Evolutionary conservation across 1,140 invertebrate genomes (phyloP).

Genomic region (Temnothorax longispinosus): DNA sequence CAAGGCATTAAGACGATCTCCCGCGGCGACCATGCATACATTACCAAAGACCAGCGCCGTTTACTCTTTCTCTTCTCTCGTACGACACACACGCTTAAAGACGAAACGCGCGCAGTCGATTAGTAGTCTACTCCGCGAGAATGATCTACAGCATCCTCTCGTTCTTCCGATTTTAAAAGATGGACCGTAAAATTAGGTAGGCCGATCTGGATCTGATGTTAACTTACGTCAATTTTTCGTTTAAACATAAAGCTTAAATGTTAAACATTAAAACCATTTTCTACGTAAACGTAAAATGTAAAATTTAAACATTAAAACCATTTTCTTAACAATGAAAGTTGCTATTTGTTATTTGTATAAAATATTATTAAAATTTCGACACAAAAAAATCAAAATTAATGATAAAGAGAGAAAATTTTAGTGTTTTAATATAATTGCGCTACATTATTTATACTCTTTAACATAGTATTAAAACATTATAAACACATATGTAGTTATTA

Average conservation of each 20-base stretch:
- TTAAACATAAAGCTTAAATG: background rate
- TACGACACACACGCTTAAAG: slow-evolving; percentile 47
- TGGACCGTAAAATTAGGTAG: background rate
- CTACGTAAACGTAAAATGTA: background rate
- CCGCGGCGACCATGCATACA: slow-evolving; percentile 76
- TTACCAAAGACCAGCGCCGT: slow-evolving; percentile 60
- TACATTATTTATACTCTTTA: background rate
- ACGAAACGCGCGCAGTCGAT: slow-evolving; percentile 59
- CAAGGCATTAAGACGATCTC: slow-evolving; percentile 76
- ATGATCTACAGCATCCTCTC: slow-evolving; percentile 62
- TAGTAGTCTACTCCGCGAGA: slow-evolving; percentile 44
- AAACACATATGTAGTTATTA: background rate
- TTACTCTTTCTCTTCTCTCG: slow-evolving; percentile 54
- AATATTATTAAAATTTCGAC: background rate
- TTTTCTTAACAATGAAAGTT: background rate
- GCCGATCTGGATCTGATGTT: slow-evolving; percentile 8
- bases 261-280: background rate
- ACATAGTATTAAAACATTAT: background rate
- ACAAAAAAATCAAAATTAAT: background rate
- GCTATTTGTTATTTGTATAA: background rate
- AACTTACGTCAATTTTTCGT: background rate
- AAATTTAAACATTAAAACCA: background rate
- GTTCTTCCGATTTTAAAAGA: slow-evolving; percentile 20
- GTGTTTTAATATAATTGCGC: background rate
- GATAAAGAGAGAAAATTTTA: background rate